Evolutionary conservation across 2,888 invertebrate genomes (phyloP).

Genomic region (Phengaris alcon): DNA sequence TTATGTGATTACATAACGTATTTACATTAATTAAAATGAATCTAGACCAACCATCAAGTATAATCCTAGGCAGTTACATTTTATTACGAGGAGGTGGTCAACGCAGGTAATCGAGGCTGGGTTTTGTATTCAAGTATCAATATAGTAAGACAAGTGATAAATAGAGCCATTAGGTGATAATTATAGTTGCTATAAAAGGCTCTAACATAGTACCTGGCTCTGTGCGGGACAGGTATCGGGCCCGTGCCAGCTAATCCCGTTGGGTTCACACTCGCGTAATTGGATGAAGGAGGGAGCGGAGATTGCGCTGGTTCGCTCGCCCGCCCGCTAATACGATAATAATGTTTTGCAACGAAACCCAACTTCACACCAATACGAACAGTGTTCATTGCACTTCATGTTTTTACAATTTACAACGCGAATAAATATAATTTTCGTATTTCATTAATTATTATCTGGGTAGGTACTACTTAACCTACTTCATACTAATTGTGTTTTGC

Average conservation of each 20-base stretch:
- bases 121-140: background rate
- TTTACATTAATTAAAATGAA: conserved; percentile 5
- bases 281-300: conserved; percentile 70
- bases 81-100: background rate
- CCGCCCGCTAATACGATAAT: conserved; percentile 70
- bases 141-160: background rate
- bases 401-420: background rate
- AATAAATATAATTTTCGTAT: too few species aligned
- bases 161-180: conserved; percentile 11
- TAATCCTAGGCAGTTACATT: background rate
- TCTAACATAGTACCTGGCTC: background rate
- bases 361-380: conserved; percentile 28
- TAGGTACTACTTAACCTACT: too few species aligned
- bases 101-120: background rate
- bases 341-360: conserved; percentile 47
- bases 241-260: conserved; percentile 58
- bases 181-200: conserved; percentile 15
- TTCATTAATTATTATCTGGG: too few species aligned
- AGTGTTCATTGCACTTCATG: conserved; percentile 25
- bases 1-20: background rate
- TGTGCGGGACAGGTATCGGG: conserved; percentile 27
- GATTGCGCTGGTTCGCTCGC: conserved; percentile 62
- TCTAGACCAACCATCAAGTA: background rate
- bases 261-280: conserved; percentile 73
- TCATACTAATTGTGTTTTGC: too few species aligned